Evolutionary conservation across 2,797 vertebrate species (phyloP).

Genomic region (Artibeus jamaicensis): DNA sequence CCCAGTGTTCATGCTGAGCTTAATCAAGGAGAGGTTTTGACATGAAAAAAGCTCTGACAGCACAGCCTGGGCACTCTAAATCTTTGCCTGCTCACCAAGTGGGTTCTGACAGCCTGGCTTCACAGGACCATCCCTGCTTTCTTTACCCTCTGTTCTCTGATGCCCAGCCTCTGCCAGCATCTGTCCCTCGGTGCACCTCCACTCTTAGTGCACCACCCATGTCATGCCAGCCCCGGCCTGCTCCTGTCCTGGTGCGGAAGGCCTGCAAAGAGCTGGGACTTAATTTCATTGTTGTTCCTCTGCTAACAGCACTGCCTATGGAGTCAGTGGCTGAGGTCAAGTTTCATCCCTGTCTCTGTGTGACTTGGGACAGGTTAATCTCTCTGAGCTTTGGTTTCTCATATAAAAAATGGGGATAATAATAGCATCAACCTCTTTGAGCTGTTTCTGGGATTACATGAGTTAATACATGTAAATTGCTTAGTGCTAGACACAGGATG

Average conservation of each 20-base stretch:
- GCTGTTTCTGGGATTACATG: background rate
- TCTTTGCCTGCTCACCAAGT: background rate
- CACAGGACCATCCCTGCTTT: background rate
- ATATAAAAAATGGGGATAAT: background rate
- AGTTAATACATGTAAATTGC: background rate
- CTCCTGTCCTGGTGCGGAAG: no score
- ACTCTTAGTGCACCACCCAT: fast-evolving
- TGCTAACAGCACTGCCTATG: background rate
- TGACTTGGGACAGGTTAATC: background rate
- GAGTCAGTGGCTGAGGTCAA: background rate
- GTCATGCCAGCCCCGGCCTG: no score
- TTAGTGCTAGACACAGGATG: background rate
- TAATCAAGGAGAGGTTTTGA: background rate
- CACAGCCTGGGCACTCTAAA: background rate
- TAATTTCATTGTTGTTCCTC: background rate
- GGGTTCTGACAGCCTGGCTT: background rate
- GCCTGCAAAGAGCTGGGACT: background rate
- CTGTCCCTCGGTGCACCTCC: background rate
- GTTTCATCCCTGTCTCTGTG: background rate
- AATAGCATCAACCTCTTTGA: background rate
- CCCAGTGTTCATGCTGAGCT: background rate
- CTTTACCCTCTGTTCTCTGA: background rate
- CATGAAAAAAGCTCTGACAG: fast-evolving
- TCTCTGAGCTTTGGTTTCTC: background rate
- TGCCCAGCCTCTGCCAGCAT: background rate